These are phyloP conservation scores for Neoascia interrupta DNA, from an alignment of 2,888 invertebrate genomes.

Conservation along the genomic window DNA sequence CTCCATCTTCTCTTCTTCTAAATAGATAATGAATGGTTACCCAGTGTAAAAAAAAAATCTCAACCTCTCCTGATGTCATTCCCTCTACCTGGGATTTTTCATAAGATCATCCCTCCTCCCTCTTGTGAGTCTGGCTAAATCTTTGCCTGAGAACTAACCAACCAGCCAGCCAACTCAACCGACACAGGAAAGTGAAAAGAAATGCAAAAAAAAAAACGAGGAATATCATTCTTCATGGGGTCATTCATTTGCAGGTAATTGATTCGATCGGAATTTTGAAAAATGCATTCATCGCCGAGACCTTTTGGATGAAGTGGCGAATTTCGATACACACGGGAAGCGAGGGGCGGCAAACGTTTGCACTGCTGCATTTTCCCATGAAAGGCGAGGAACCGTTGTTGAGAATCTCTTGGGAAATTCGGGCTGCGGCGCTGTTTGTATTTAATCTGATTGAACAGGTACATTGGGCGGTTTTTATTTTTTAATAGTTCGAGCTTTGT, in stretches of 20 bases:
- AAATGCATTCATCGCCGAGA: conserved; percentile 51
- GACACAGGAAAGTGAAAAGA: conserved; percentile 65
- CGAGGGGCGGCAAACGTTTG: conserved; percentile 25
- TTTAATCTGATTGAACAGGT: too few species aligned
- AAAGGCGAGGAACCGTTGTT: conserved; percentile 27
- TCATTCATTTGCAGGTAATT: conserved; percentile 69
- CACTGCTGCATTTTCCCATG: conserved; percentile 63
- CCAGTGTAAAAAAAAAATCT: conserved; percentile 40
- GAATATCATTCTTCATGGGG: conserved; percentile 49
- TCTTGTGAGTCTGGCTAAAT: conserved; percentile 35
- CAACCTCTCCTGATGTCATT: conserved; percentile 61
- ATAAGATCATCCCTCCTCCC: conserved; percentile 53
- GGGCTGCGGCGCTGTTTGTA: conserved; percentile 9
- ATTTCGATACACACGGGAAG: conserved; percentile 31
- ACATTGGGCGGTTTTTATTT: too few species aligned
- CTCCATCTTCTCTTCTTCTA: conserved; percentile 27
- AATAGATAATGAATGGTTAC: conserved; percentile 68
- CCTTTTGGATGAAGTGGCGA: conserved; percentile 55
- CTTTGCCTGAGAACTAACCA: conserved; percentile 47
- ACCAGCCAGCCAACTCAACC: conserved; percentile 31
- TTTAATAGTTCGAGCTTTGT: too few species aligned
- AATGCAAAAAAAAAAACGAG: conserved; percentile 51
- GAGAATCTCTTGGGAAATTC: conserved; percentile 42
- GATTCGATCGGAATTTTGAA: conserved; percentile 62
- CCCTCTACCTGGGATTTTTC: conserved; percentile 62